Evolutionary conservation across 2,113 vertebrate genomes (phyloP).

Genomic region (Chloropsis cyanopogon): DNA sequence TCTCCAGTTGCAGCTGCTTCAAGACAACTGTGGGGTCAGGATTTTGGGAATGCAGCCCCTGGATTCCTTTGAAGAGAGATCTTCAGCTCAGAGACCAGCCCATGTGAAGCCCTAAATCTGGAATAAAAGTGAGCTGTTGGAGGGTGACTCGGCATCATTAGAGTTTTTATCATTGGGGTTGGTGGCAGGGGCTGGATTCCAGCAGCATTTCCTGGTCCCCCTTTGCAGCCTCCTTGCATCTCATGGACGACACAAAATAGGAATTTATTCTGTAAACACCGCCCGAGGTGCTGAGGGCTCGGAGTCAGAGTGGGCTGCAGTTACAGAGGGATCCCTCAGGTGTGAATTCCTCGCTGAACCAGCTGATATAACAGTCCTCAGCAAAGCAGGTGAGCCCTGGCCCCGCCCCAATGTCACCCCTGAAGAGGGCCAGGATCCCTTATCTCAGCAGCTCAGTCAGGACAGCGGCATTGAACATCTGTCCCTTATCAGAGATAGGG

Average conservation of each 20-base stretch:
- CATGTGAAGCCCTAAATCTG: neutral
- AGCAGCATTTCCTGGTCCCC: neutral
- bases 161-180: neutral
- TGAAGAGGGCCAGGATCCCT: neutral
- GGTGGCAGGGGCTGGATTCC: neutral
- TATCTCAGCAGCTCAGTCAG: neutral
- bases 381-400: neutral
- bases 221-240: neutral
- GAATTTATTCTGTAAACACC: neutral
- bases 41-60: neutral
- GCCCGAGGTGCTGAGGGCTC: neutral
- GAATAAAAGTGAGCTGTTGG: neutral
- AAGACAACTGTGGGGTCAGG: neutral
- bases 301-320: neutral
- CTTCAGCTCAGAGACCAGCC: neutral
- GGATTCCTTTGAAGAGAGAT: neutral
- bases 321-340: neutral
- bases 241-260: neutral
- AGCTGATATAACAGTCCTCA: neutral
- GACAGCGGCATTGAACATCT: neutral
- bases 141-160: fast-evolving
- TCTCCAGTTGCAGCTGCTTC: neutral
- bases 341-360: neutral
- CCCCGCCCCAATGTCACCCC: fast-evolving
- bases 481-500: neutral